phyloP scores from a whole-genome alignment of 2,113 vertebrate species.

The Triplophysa dalaica region DNA sequence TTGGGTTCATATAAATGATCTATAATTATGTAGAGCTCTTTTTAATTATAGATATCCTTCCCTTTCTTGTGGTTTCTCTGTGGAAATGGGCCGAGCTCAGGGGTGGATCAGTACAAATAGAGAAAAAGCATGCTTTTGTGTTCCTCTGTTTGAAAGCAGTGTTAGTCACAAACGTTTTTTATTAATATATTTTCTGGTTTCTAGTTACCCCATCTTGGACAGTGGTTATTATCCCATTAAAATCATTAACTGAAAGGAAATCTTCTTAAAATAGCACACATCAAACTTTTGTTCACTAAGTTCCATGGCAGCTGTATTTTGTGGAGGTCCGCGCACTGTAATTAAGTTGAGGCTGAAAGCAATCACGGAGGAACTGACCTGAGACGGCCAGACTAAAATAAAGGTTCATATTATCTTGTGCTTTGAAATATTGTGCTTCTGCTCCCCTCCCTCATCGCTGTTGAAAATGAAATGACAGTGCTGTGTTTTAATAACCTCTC shows the following conservation, averaged over 20 bases:
- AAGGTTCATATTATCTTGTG: conserved; percentile 33
- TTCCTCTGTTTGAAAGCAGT: too few species aligned
- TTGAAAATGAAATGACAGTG: conserved; percentile 22
- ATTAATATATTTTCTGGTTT: too few species aligned
- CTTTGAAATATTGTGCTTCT: neutral
- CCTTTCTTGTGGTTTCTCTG: conserved; percentile 45
- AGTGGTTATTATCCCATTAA: neutral
- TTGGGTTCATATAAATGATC: conserved; percentile 9
- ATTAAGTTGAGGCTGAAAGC: conserved; percentile 45
- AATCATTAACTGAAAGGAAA: neutral
- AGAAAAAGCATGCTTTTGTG: neutral
- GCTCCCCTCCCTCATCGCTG: neutral
- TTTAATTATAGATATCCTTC: conserved; percentile 32
- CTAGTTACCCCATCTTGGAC: neutral
- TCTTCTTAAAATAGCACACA: neutral
- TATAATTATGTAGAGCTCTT: conserved; percentile 36
- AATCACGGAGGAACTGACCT: conserved; percentile 43
- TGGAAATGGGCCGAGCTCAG: conserved; percentile 18
- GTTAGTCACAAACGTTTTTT: neutral
- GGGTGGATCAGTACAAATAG: conserved; percentile 33
- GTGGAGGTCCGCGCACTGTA: conserved; percentile 31
- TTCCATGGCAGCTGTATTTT: conserved; percentile 35
- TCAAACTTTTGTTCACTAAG: neutral
- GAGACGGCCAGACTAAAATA: conserved; percentile 32
- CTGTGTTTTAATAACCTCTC: neutral